Evolutionary conservation across 2,797 vertebrate genomes (phyloP), one percentile per base, ranked within the genome.

Genomic region (Leptodactylus fallax): DNA sequence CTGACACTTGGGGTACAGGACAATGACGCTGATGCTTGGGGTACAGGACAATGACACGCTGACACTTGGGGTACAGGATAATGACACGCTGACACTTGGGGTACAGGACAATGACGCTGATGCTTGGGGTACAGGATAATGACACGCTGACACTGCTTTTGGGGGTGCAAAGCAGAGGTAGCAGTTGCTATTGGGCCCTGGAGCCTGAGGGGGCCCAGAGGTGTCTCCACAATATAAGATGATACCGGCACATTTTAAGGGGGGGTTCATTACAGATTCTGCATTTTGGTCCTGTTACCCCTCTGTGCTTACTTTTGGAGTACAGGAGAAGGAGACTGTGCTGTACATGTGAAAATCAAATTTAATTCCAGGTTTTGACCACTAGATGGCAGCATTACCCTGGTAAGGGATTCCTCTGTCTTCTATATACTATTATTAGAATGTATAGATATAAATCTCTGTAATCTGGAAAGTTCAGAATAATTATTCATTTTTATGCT

Each of bases 381-480:
- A 71, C 65, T 16, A 72, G 85, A 11, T 53, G 85, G 27, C 63
- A 71, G 85, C 25, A 19, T n/a, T 23, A 10, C 49, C 45, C 17
- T 14, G n/a, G 7, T 55, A 10, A 12, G 10, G 10, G 53, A 36
- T 55, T 55, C 11, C 13, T 3, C 11, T 55, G 53, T 55, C 53
- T 36, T 36, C 36, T 36, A 36, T 1, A 36, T 36, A 36, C 36
- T 36, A 36, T 1, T 36, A 36, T 36, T 36, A 36, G 2, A 36
- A 36, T 36, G 36, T 36, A 36, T 36, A 36, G 51, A 53, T 53
- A 53, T 3, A 53, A 53, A 36, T 36, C 36, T 36, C 36, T 36
- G 36, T 36, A 36, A 36, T 36, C 36, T 36, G 36, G 36, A 36
- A 36, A 1, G 4, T 36, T 58, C 14, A 58, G 13, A 53, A 0